phyloP scores from a whole-genome alignment of 2,113 vertebrate genomes.

The Tringa solitaria region DNA sequence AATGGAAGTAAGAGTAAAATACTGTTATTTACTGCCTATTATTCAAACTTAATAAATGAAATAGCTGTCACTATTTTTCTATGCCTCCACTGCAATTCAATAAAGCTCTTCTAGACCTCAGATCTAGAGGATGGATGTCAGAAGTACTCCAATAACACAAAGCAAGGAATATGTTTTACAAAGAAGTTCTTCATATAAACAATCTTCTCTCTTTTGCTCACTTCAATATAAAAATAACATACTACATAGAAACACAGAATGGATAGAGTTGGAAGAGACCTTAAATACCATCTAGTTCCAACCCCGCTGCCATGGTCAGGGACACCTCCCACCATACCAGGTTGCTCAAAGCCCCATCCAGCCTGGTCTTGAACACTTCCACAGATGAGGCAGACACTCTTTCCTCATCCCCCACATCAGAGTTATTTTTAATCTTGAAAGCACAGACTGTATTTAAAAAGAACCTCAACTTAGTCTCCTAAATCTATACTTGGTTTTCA shows the following conservation, averaged over 20 bases:
- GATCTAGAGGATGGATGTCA: not conserved
- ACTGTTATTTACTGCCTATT: not conserved
- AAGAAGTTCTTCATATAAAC: not conserved
- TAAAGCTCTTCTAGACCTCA: not conserved
- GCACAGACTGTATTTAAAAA: not conserved
- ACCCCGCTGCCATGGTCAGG: not conserved
- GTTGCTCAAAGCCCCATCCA: not conserved
- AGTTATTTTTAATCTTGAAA: not conserved
- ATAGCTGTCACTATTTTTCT: not conserved
- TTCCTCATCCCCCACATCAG: not conserved
- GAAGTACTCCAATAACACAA: not conserved
- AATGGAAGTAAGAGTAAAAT: not conserved
- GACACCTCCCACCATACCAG: not conserved
- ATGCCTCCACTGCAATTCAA: not conserved
- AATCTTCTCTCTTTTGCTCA: not conserved
- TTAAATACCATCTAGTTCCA: not conserved
- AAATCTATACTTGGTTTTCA: not conserved
- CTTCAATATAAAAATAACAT: not conserved
- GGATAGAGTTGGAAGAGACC: not conserved
- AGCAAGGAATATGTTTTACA: not conserved
- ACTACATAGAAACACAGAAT: not conserved
- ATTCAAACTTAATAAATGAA: not conserved
- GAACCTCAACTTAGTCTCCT: not conserved
- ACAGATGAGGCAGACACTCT: not conserved
- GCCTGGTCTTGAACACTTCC: not conserved